Evolutionary conservation across 2,888 invertebrate species (phyloP), one percentile per base, ranked within the genome.

Genomic region (Agrotis puta): DNA sequence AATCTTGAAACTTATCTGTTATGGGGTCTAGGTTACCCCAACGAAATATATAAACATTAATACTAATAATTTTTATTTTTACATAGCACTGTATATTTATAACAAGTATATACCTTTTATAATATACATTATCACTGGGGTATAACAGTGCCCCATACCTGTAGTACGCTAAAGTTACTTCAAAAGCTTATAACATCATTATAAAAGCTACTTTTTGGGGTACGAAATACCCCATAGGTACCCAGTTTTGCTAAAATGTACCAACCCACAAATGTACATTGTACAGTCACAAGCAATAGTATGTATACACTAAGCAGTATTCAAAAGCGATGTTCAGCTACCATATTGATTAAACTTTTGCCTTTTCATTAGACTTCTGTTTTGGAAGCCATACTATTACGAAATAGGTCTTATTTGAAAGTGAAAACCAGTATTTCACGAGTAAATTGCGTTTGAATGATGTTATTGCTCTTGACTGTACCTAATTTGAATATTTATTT

Each of bases 91-190:
- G 51, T 76, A 64, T 65, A 50, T 70, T 56, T 61, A 47, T 73
- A 78, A 57, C 74, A 79, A 77, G 20, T 51, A 51, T 68, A 74
- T 50, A 69, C 51, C 62, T 61, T 73, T 67, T 59, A n/a, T 45
- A 73, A 64, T 78, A 39, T 77, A 73, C 50, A 77, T 73, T 66
- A 78, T 79, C 80, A 78, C 78, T 64, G 75, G 48, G 75, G 47
- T 53, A 53, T 2, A 6, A 18, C 0, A 39, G 14, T 56, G 27
- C 54, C 73, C 80, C 65, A 64, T 77, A 67, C 79, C 79, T 77
- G 77, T 77, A 77, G 39, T 64, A 54, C 45, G 43, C 71, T 70
- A 54, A 63, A 43, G 62, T 24, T 77, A 50, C 45, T 39, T 53
- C 51, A 70, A 74, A 68, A 69, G 56, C 18, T n/a, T 71, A 72